phyloP scores from a whole-genome alignment of 2,113 vertebrate species.

The Epinephelus lanceolatus region DNA sequence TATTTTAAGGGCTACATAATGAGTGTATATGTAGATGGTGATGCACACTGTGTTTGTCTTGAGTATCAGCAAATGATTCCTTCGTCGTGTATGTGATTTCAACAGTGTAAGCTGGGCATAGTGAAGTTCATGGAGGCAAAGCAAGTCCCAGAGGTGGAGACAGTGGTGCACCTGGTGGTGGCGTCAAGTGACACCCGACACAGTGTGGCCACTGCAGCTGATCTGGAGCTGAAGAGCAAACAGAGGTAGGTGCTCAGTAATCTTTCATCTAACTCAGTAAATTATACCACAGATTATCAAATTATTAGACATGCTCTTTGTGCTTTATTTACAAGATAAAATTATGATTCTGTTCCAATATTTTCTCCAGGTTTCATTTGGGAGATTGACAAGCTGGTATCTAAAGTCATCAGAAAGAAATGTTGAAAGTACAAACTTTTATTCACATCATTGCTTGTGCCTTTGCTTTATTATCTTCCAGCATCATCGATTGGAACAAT shows the following conservation, averaged over 20 bases:
- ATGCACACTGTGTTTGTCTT: too few species aligned
- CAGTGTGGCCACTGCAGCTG: slow-evolving; percentile 96
- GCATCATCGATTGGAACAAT: slow-evolving; percentile 99
- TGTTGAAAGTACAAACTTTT: not conserved
- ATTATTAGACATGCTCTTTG: not conserved
- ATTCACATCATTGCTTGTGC: not conserved
- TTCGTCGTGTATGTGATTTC: slow-evolving; percentile 21
- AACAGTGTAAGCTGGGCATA: slow-evolving; percentile 96
- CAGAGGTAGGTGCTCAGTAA: slow-evolving; percentile 87
- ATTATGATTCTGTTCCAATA: not conserved
- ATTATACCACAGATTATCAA: not conserved
- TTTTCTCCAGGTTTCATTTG: not conserved
- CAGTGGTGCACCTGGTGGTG: slow-evolving; percentile 94
- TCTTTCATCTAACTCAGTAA: not conserved
- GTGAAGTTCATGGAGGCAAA: slow-evolving; percentile 98
- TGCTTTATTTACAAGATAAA: not conserved
- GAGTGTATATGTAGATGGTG: too few species aligned
- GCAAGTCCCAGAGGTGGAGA: slow-evolving; percentile 96
- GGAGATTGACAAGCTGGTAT: not conserved
- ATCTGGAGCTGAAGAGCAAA: slow-evolving; percentile 97
- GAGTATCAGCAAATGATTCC: not conserved
- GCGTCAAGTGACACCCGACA: slow-evolving; percentile 98
- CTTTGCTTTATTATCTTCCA: slow-evolving; percentile 71
- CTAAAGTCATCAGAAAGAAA: not conserved
- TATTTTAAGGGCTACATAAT: not conserved